phyloP scores from a whole-genome alignment of 2,113 vertebrate genomes.

The Cyphomyrus discorhynchus region DNA sequence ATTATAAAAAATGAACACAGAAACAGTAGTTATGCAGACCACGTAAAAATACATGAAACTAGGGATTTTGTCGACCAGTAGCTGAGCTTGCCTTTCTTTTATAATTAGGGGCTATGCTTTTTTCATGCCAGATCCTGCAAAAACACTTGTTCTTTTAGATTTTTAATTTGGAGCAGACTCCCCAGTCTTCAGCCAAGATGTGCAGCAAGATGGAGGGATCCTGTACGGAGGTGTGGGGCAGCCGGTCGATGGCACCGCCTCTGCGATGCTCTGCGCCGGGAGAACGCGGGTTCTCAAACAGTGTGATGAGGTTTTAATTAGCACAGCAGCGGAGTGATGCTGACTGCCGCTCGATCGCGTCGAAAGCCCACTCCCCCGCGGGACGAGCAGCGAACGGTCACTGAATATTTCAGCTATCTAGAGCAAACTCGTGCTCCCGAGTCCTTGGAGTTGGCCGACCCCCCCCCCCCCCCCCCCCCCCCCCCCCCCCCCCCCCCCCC shows the following conservation, averaged over 20 bases:
- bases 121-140: not conserved
- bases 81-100: not conserved
- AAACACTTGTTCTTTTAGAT: not conserved
- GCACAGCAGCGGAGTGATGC: too few relatives aligned
- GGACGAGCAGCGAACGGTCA: not conserved
- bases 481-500: too few relatives aligned
- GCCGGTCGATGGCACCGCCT: not conserved
- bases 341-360: not conserved
- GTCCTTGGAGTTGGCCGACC: not conserved
- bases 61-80: not conserved
- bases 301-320: constrained; percentile 5
- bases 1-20: not conserved
- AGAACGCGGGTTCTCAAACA: not conserved
- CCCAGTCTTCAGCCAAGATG: not conserved
- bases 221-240: not conserved
- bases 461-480: too few relatives aligned
- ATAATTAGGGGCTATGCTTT: not conserved
- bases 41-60: not conserved
- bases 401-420: not conserved
- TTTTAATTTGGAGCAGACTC: not conserved
- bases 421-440: not conserved
- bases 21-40: not conserved
- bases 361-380: not conserved
- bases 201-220: not conserved
- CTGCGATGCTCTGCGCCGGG: not conserved